A percentile compares a stretch with the other conserved stretches of the same genome.
Conservation (phyloP, 2,797 vertebrate genomes). For the Chaetodon trifasciatus region DNA sequence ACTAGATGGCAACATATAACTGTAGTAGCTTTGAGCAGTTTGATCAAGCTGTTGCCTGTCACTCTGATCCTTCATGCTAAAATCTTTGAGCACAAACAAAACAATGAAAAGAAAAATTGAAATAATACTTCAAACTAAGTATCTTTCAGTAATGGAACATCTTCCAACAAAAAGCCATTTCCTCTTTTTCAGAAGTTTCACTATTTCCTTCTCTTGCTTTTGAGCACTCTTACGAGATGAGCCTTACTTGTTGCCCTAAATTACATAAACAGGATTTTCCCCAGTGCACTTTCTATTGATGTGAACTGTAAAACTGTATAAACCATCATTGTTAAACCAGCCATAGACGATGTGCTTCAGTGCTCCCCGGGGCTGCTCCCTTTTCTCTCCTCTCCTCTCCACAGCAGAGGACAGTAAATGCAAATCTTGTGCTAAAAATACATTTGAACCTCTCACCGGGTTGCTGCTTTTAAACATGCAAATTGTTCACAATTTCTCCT, state of each 20-base stretch:
- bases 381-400: constrained; percentile 25
- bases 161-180: constrained; percentile 37
- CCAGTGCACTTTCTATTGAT: constrained; percentile 58
- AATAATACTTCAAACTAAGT: background rate
- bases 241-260: constrained; percentile 43
- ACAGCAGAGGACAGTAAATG: constrained; percentile 51
- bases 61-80: background rate
- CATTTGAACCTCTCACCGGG: constrained; percentile 18
- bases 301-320: constrained; percentile 53
- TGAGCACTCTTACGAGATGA: constrained; percentile 47
- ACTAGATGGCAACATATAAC: constrained; percentile 70
- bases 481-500: constrained; percentile 44
- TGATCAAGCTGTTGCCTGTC: background rate
- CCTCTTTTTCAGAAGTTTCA: constrained; percentile 67
- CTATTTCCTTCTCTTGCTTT: constrained; percentile 48
- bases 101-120: background rate
- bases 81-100: background rate
- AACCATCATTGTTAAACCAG: constrained; percentile 60
- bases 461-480: constrained; percentile 71
- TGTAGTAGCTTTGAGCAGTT: background rate
- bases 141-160: constrained; percentile 8
- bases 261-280: constrained; percentile 75
- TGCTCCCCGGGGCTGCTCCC: background rate
- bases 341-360: constrained; percentile 66
- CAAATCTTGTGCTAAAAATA: constrained; percentile 74